Base-by-base conservation (phyloP, 2,888 invertebrate genomes). In the Stenoptilia bipunctidactyla region DNA sequence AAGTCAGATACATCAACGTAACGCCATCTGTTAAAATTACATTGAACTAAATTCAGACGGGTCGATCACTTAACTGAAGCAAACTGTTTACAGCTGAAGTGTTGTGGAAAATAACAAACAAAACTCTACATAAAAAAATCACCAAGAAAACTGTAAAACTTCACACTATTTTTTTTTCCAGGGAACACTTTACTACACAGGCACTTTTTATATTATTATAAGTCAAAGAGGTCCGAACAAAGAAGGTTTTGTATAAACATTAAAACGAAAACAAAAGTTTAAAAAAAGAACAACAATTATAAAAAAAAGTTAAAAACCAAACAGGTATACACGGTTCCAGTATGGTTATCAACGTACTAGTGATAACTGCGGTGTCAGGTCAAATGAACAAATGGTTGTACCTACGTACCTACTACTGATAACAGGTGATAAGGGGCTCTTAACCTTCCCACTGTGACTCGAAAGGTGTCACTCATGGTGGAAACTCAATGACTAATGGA, bases 301-400 rank as follows among this genome's bases (percentile, higher is more conserved):
- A n/a, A n/a, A n/a, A n/a, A 61, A 72, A 69, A 70, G 68, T 68
- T 69, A 72, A 68, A 60, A 58, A 34, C 13, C 49, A 53, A 65
- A 74, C 80, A 79, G 80, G 80, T 82, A 79, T 53, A 66, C 68
- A 66, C 58, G 64, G 64, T 55, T 55, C 20, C 4, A 47, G 54
- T 53, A 54, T 66, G 69, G 72, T 77, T 83, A 83, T 83, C 83
- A 58, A 58, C 66, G 62, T 53, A 51, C 70, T 56, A 76, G 79
- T 83, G 82, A 83, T 82, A 82, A 79, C 73, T 72, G 66, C 61
- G 64, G 71, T 83, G 82, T 80, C 83, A 83, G 83, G 83, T 83
- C 83, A 83, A 83, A 83, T 74, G 80, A 75, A 69, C 82, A 83
- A 79, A 75, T 71, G 76, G 75, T 73, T 76, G 77, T 59, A 70